A percentile compares a stretch with the other conserved stretches of the same genome.
phyloP scores from a whole-genome alignment of 1,140 invertebrate genomes.

The Drosophila murphyi region DNA sequence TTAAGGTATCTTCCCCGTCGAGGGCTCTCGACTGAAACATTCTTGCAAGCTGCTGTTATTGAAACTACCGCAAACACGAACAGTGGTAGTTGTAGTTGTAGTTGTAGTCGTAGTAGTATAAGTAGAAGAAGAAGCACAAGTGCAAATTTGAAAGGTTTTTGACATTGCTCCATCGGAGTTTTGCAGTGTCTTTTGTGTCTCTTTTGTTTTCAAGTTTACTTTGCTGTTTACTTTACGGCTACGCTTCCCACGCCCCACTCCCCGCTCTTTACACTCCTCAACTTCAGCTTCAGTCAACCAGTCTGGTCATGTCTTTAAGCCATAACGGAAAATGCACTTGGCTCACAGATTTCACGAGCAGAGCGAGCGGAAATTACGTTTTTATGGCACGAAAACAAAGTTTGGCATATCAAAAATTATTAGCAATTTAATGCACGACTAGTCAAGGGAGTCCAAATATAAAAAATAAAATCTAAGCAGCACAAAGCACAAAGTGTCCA shows the following conservation, averaged over 20 bases:
- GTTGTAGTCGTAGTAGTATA: neutral
- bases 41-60: conserved; percentile 23
- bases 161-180: conserved; percentile 48
- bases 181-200: neutral
- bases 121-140: conserved; percentile 42
- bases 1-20: neutral
- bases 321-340: conserved; percentile 41
- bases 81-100: neutral
- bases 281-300: conserved; percentile 10
- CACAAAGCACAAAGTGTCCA: neutral
- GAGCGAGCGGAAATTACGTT: neutral
- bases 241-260: neutral
- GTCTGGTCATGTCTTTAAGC: conserved; percentile 34
- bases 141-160: conserved; percentile 66
- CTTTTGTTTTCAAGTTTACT: conserved; percentile 39
- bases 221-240: conserved; percentile 42
- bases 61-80: conserved; percentile 37
- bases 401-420: conserved; percentile 76
- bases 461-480: neutral
- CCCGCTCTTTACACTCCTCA: no score
- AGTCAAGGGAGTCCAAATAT: conserved; percentile 47
- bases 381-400: conserved; percentile 52
- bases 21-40: no score
- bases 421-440: conserved; percentile 82
- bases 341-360: conserved; percentile 30